A percentile compares a stretch with the other conserved stretches of the same genome.
These are phyloP conservation scores for Pterobdella sp. DNA, from an alignment of 2,888 invertebrate genomes.

Conservation along the genomic window DNA sequence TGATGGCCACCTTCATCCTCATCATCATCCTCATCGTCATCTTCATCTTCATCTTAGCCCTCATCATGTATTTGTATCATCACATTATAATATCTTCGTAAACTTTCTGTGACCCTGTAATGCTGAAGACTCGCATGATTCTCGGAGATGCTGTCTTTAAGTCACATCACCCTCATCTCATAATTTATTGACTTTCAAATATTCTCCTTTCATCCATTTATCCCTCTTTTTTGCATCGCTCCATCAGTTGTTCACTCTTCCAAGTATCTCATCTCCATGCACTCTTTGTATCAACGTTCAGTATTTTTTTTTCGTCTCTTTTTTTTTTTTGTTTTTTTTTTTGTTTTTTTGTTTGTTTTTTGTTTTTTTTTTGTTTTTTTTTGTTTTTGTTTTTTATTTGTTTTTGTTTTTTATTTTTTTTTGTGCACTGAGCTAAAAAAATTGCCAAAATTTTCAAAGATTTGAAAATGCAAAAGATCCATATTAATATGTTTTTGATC, in stretches of 20 bases:
- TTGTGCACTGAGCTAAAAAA: neutral
- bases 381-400: neutral
- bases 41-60: neutral
- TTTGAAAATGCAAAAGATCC: no score
- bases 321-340: neutral
- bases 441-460: no score
- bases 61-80: neutral
- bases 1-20: constrained; percentile 29
- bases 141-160: no score
- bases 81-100: no score
- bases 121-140: no score
- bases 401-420: neutral
- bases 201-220: no score
- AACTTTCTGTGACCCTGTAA: no score
- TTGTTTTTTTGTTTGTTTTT: neutral
- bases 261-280: no score
- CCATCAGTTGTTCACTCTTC: no score
- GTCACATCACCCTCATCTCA: neutral
- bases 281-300: no score
- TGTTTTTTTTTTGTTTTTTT: neutral
- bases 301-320: neutral
- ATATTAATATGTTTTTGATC: no score
- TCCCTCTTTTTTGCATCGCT: no score
- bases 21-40: neutral
- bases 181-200: neutral